These are phyloP conservation scores for Polyommatus icarus DNA, from an alignment of 2,888 invertebrate species.

Conservation along the genomic window DNA sequence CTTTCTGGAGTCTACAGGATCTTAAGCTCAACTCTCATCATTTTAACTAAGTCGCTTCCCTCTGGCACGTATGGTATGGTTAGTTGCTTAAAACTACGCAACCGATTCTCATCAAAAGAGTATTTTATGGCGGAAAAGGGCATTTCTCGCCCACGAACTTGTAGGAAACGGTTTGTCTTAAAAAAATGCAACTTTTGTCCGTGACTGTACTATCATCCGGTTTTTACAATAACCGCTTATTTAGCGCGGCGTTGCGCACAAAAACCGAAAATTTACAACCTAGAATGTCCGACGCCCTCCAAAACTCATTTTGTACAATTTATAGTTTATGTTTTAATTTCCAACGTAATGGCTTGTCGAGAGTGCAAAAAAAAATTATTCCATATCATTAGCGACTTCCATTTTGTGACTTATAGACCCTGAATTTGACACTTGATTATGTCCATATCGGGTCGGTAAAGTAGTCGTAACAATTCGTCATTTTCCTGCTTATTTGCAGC, in stretches of 20 bases:
- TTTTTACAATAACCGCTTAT: constrained; percentile 31
- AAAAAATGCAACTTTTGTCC: not conserved
- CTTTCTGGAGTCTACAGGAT: no score
- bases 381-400: constrained; percentile 14
- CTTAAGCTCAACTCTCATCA: no score
- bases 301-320: constrained; percentile 25
- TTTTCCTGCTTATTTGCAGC: not conserved
- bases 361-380: constrained; percentile 14
- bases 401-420: not conserved
- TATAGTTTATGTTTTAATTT: constrained; percentile 30
- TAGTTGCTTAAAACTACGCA: no score
- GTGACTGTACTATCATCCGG: constrained; percentile 23
- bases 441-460: not conserved
- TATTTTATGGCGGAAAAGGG: no score
- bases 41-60: no score
- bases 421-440: constrained; percentile 2
- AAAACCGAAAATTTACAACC: constrained; percentile 30
- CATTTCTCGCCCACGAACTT: no score
- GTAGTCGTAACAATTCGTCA: not conserved
- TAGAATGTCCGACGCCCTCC: constrained; percentile 22
- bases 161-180: no score
- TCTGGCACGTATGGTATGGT: no score
- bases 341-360: constrained; percentile 5
- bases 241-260: constrained; percentile 28
- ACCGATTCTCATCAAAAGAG: no score